phyloP scores from a whole-genome alignment of 2,113 vertebrate genomes.

The Colius striatus region DNA sequence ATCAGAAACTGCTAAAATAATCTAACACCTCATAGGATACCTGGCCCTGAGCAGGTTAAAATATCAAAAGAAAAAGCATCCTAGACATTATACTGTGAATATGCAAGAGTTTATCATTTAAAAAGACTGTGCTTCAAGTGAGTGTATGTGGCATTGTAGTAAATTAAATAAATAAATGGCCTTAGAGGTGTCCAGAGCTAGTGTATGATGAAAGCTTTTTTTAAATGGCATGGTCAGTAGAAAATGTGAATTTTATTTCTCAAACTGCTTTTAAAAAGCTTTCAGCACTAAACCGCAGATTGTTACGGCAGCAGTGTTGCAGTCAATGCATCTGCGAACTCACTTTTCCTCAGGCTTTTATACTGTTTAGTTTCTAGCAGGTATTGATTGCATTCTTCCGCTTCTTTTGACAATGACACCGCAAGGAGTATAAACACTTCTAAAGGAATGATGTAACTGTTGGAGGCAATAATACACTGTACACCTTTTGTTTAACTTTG shows the following conservation, averaged over 20 bases:
- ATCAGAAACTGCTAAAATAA: not conserved
- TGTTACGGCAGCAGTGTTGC: not conserved
- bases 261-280: not conserved
- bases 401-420: not conserved
- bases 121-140: conserved; percentile 11
- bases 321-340: not conserved
- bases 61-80: not conserved
- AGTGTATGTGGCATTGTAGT: not conserved
- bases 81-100: not conserved
- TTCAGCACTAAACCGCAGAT: not conserved
- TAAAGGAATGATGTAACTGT: not conserved
- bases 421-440: not conserved
- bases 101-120: conserved; percentile 21
- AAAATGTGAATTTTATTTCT: conserved; percentile 1
- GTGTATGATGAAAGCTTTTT: not conserved
- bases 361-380: not conserved
- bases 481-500: not conserved
- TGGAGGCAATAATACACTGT: not conserved
- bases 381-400: not conserved
- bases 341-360: not conserved
- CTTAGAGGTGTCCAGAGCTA: not conserved
- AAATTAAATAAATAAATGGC: conserved; percentile 18
- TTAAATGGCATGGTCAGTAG: not conserved
- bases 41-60: not conserved
- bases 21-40: not conserved